Conservation (phyloP, 2,113 vertebrate genomes). For the Tychaedon coryphoeus region DNA sequence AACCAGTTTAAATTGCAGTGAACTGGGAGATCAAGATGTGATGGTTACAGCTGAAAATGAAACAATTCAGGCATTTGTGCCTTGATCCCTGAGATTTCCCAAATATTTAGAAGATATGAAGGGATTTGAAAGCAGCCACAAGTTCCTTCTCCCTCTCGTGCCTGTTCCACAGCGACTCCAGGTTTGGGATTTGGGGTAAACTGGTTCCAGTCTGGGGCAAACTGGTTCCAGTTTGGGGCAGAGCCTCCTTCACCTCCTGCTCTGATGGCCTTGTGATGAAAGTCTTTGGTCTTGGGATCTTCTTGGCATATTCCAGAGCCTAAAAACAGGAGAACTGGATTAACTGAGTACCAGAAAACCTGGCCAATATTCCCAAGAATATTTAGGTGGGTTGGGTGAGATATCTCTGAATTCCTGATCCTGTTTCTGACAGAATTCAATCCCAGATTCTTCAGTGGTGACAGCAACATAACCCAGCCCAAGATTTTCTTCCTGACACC, state of each 20-base stretch:
- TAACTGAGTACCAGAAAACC: background rate
- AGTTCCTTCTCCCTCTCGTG: slow-evolving; percentile 85
- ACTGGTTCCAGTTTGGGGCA: too few relatives aligned
- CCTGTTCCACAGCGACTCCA: slow-evolving; percentile 78
- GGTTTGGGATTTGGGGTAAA: slow-evolving; percentile 62
- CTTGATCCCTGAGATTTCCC: background rate
- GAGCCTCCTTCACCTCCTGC: background rate
- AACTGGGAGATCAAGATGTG: background rate
- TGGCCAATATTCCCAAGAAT: background rate
- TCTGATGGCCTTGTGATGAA: background rate
- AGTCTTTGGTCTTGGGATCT: slow-evolving; percentile 78
- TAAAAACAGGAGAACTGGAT: slow-evolving; percentile 35
- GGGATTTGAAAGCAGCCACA: slow-evolving; percentile 77
- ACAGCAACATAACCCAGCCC: background rate
- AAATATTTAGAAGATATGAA: slow-evolving; percentile 57
- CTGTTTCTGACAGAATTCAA: background rate
- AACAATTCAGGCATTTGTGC: background rate
- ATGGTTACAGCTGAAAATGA: background rate
- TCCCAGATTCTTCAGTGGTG: background rate
- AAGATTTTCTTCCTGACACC: background rate
- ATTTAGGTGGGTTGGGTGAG: background rate
- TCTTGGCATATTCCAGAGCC: slow-evolving; percentile 91
- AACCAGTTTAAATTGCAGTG: background rate
- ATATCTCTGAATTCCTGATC: background rate
- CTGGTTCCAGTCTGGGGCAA: slow-evolving; percentile 10